These are phyloP conservation scores for Lomographa bimaculata DNA, from an alignment of 2,888 invertebrate species.

Conservation along the genomic window DNA sequence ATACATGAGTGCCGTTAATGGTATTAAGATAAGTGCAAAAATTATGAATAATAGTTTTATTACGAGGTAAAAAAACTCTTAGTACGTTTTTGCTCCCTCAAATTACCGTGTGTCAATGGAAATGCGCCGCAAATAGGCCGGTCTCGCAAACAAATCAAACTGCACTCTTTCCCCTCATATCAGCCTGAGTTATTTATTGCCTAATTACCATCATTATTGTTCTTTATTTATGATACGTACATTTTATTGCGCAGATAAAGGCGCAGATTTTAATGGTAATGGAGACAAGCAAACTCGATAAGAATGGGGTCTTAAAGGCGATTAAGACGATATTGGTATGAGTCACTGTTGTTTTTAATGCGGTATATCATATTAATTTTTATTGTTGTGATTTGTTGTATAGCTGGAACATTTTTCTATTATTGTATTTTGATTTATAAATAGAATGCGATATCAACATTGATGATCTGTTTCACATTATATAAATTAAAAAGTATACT, in stretches of 20 bases:
- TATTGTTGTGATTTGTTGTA: too few species aligned
- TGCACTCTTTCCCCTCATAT: constrained; percentile 48
- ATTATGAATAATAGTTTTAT: too few species aligned
- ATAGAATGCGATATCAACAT: too few species aligned
- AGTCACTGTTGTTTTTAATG: constrained; percentile 28
- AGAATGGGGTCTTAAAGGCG: constrained; percentile 39
- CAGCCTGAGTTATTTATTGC: constrained; percentile 56
- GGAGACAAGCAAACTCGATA: constrained; percentile 46
- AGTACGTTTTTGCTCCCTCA: too few species aligned
- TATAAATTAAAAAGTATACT: too few species aligned
- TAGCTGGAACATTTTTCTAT: too few species aligned
- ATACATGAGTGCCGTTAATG: too few species aligned
- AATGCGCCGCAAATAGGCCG: constrained; percentile 31
- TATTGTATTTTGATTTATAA: too few species aligned
- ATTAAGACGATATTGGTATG: constrained; percentile 37
- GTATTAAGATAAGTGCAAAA: too few species aligned
- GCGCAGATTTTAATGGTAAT: constrained; percentile 56
- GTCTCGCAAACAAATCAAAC: constrained; percentile 35
- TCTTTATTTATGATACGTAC: constrained; percentile 53
- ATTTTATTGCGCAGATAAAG: constrained; percentile 56
- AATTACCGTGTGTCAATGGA: constrained; percentile 29
- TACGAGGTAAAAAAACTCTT: too few species aligned
- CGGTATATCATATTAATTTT: constrained; percentile 2
- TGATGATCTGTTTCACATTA: too few species aligned
- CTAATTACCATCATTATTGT: constrained; percentile 62